These are phyloP conservation scores for Hirundo rustica DNA, from an alignment of 2,797 vertebrate genomes.

Conservation along the genomic window DNA sequence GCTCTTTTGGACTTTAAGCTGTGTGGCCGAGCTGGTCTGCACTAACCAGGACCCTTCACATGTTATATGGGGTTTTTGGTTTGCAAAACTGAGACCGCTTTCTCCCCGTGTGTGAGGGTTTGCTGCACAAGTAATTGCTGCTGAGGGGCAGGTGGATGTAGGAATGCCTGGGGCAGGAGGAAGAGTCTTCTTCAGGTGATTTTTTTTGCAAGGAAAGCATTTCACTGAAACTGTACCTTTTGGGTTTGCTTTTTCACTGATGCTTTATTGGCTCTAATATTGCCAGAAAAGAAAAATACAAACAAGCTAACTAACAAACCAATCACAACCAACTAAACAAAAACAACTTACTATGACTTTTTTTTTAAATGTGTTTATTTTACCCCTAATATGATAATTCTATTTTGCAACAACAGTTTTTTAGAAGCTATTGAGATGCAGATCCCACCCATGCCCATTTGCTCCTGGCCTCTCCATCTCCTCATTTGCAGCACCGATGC, in stretches of 20 bases:
- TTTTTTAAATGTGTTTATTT: background rate
- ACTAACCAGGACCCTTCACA: background rate
- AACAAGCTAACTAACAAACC: background rate
- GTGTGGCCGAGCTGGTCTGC: background rate
- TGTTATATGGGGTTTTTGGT: fast-evolving
- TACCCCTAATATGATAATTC: background rate
- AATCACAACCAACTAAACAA: background rate
- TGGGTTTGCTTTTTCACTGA: background rate
- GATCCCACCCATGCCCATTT: fast-evolving
- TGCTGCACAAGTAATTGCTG: background rate
- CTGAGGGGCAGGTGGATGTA: background rate
- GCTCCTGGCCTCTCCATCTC: too few species aligned
- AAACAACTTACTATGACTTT: fast-evolving
- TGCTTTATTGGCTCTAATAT: background rate
- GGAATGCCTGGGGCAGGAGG: background rate
- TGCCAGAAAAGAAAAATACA: fast-evolving
- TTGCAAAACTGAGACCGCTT: background rate
- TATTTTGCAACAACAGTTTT: background rate
- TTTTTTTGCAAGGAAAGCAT: background rate
- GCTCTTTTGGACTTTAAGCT: background rate
- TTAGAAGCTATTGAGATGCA: background rate
- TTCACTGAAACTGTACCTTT: background rate
- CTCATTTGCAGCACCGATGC: fast-evolving
- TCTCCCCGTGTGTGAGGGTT: background rate
- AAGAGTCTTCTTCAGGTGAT: background rate